Percentiles rank a stretch among this genome's conserved stretches.
These are phyloP conservation scores for Hermaeophaga mercurialis DNA, from an alignment of 2,888 invertebrate genomes.

Conservation along the genomic window DNA sequence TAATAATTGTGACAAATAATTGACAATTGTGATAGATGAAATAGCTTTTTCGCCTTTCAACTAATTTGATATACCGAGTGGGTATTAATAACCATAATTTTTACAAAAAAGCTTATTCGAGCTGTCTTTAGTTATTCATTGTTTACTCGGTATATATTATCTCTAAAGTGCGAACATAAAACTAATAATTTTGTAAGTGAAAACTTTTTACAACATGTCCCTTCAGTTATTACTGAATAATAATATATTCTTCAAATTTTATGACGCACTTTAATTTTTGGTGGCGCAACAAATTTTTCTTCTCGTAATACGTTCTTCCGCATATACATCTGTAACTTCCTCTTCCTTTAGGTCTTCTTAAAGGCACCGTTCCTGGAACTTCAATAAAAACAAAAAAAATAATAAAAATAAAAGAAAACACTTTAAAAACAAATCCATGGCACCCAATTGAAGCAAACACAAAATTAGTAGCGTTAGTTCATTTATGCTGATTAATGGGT, in stretches of 20 bases:
- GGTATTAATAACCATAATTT: too few species aligned
- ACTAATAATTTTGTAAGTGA: too few species aligned
- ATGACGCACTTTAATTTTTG: conserved; percentile 45
- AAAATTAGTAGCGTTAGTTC: conserved; percentile 4
- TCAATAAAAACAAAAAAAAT: conserved; percentile 12
- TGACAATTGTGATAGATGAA: too few species aligned
- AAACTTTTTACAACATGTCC: too few species aligned
- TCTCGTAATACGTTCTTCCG: conserved; percentile 47
- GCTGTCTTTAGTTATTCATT: too few species aligned
- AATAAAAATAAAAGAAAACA: conserved; percentile 5
- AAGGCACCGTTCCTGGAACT: conserved; percentile 6
- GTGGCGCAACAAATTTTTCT: conserved; percentile 47
- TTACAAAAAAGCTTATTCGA: too few species aligned
- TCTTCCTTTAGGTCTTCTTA: conserved; percentile 45
- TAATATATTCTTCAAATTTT: conserved; percentile 30
- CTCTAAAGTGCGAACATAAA: too few species aligned
- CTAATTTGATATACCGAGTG: too few species aligned
- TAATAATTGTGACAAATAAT: too few species aligned
- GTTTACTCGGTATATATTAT: too few species aligned
- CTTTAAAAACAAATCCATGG: conserved; percentile 8
- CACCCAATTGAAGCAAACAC: conserved; percentile 8
- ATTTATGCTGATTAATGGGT: conserved; percentile 3
- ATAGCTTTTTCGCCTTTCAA: too few species aligned
- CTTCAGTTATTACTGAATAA: conserved; percentile 21
- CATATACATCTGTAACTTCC: conserved; percentile 45